These are phyloP conservation scores for Cyclophora albipunctata DNA, from an alignment of 2,888 invertebrate species.

Conservation along the genomic window DNA sequence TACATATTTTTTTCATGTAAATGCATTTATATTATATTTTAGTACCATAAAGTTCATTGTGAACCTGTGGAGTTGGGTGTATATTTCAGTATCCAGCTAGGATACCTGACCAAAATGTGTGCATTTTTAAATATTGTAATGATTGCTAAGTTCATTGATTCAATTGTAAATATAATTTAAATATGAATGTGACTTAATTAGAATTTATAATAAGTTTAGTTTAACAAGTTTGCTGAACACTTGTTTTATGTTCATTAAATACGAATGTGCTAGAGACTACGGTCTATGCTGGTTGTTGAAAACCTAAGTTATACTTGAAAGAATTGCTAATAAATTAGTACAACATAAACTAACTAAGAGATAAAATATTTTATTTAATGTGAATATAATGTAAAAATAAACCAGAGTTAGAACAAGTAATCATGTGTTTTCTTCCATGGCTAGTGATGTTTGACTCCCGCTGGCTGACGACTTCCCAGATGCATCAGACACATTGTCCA, in stretches of 20 bases:
- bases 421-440: too few relatives aligned
- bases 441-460: too few relatives aligned
- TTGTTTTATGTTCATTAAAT: slow-evolving; percentile 2
- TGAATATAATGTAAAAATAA: slow-evolving; percentile 19
- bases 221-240: slow-evolving; percentile 13
- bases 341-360: not conserved
- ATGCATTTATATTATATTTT: slow-evolving; percentile 6
- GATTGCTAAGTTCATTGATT: slow-evolving; percentile 5
- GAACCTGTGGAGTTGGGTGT: slow-evolving; percentile 20
- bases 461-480: too few relatives aligned
- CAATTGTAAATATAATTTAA: slow-evolving; percentile 28
- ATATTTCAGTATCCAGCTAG: slow-evolving; percentile 17
- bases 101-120: slow-evolving; percentile 5
- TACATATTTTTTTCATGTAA: not conserved
- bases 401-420: slow-evolving; percentile 1
- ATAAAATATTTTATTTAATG: slow-evolving; percentile 10
- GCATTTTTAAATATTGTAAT: slow-evolving; percentile 9
- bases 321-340: not conserved
- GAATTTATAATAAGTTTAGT: slow-evolving; percentile 15
- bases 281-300: too few relatives aligned
- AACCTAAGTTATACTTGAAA: too few relatives aligned
- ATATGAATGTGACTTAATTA: slow-evolving; percentile 22
- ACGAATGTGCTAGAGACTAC: not conserved
- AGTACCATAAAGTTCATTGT: slow-evolving; percentile 5
- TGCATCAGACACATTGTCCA: slow-evolving; percentile 36